A percentile compares a stretch with the other conserved stretches of the same genome.
Evolutionary conservation across 2,888 invertebrate genomes (phyloP).

Genomic region (Perithous albicinctus): DNA sequence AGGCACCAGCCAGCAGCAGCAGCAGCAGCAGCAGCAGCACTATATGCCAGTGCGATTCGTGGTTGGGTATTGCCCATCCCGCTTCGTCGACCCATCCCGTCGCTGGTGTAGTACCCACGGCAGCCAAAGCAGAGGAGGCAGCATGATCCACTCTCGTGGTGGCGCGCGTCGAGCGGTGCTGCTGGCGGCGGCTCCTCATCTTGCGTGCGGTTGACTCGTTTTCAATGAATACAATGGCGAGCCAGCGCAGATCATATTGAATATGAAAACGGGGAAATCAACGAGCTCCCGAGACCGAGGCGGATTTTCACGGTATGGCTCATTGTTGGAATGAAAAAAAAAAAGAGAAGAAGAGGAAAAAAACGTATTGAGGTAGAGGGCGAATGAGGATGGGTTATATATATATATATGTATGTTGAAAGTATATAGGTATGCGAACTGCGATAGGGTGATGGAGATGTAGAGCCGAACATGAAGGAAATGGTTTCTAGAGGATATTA

Average conservation of each 20-base stretch:
- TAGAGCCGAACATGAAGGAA: constrained; percentile 51
- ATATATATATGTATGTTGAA: constrained; percentile 1
- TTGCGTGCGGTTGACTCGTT: constrained; percentile 84
- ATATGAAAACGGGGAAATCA: constrained; percentile 85
- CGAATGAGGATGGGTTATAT: constrained; percentile 56
- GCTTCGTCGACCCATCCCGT: constrained; percentile 55
- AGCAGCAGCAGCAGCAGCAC: not conserved
- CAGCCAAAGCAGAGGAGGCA: constrained; percentile 70
- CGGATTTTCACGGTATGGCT: constrained; percentile 71
- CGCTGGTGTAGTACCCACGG: constrained; percentile 63
- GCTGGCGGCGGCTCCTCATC: constrained; percentile 79
- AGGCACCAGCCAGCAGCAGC: not conserved
- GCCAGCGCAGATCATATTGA: constrained; percentile 82
- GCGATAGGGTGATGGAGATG: constrained; percentile 19
- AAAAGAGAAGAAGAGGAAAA: constrained; percentile 16
- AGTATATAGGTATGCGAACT: constrained; percentile 28
- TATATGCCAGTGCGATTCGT: constrained; percentile 68
- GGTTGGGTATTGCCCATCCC: constrained; percentile 66
- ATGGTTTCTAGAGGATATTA: constrained; percentile 63
- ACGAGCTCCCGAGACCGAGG: constrained; percentile 78
- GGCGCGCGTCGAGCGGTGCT: constrained; percentile 71
- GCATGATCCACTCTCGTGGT: constrained; percentile 80
- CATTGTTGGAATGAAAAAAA: constrained; percentile 69
- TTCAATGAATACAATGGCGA: constrained; percentile 84
- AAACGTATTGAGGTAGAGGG: constrained; percentile 44